phyloP scores from a whole-genome alignment of 2,888 invertebrate genomes.

The Caenorhabditis macrosperma region DNA sequence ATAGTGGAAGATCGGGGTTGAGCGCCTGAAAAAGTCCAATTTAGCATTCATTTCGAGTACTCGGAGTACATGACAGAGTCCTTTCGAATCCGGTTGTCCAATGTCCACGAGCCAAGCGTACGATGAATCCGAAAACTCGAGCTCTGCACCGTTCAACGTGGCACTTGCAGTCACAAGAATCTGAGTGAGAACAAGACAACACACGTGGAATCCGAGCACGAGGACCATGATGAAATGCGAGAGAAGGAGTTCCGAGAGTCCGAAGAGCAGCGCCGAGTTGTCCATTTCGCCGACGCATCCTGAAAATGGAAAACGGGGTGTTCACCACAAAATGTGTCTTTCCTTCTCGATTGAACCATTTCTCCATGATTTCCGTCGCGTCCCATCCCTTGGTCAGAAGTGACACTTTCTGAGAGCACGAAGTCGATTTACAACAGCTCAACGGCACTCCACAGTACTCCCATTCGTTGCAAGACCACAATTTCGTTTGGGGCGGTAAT shows the following conservation, averaged over 20 bases:
- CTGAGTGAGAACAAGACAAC: slow-evolving; percentile 22
- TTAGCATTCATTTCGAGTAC: neutral
- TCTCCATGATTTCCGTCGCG: neutral
- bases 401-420: slow-evolving; percentile 34
- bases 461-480: slow-evolving; percentile 40
- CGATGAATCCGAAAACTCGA: slow-evolving; percentile 7
- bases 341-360: slow-evolving; percentile 42
- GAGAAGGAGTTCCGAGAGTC: neutral
- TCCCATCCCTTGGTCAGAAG: slow-evolving; percentile 19
- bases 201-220: slow-evolving; percentile 33
- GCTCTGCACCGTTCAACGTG: neutral
- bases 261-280: slow-evolving; percentile 9
- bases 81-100: slow-evolving; percentile 34
- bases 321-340: neutral
- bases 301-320: neutral
- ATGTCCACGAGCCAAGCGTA: slow-evolving; percentile 45
- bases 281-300: slow-evolving; percentile 42
- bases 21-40: slow-evolving; percentile 4
- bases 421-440: slow-evolving; percentile 41
- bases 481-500: slow-evolving; percentile 28
- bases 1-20: neutral
- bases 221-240: slow-evolving; percentile 23
- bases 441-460: slow-evolving; percentile 54
- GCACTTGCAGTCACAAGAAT: slow-evolving; percentile 30
- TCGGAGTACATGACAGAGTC: slow-evolving; percentile 6